Evolutionary conservation across 2,888 invertebrate species (phyloP).

Genomic region (Tipula helvola): DNA sequence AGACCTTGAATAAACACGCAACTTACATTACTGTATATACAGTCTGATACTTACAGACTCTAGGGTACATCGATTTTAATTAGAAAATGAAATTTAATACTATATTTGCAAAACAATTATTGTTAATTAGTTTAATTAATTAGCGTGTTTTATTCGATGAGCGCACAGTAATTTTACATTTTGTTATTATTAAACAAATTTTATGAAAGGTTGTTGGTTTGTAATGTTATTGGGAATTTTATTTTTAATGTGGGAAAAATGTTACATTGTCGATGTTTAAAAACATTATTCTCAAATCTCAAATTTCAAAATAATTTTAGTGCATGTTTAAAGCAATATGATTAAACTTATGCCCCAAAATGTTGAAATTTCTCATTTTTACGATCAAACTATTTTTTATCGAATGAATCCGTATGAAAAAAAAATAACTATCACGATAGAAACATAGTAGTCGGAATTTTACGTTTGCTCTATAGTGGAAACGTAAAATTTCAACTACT

Average conservation of each 20-base stretch:
- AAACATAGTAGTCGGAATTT: too few relatives aligned
- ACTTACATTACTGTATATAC: background rate
- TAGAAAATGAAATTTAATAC: background rate
- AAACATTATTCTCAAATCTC: too few relatives aligned
- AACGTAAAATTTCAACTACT: too few relatives aligned
- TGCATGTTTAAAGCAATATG: too few relatives aligned
- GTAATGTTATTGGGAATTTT: background rate
- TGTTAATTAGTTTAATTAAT: background rate
- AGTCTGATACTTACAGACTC: background rate
- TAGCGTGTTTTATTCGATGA: background rate
- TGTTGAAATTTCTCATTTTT: too few relatives aligned
- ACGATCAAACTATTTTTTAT: too few relatives aligned
- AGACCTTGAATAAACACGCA: background rate
- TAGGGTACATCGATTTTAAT: background rate
- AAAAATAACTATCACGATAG: too few relatives aligned
- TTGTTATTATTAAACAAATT: background rate
- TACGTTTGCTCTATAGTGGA: too few relatives aligned
- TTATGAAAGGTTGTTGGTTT: background rate
- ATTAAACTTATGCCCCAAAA: too few relatives aligned
- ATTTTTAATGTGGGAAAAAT: background rate
- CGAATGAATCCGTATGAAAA: too few relatives aligned
- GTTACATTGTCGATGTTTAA: background rate
- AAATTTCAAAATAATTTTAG: too few relatives aligned
- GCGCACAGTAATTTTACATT: background rate
- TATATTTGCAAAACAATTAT: background rate